phyloP scores from a whole-genome alignment of 2,113 vertebrate genomes.

The Indri indri region DNA sequence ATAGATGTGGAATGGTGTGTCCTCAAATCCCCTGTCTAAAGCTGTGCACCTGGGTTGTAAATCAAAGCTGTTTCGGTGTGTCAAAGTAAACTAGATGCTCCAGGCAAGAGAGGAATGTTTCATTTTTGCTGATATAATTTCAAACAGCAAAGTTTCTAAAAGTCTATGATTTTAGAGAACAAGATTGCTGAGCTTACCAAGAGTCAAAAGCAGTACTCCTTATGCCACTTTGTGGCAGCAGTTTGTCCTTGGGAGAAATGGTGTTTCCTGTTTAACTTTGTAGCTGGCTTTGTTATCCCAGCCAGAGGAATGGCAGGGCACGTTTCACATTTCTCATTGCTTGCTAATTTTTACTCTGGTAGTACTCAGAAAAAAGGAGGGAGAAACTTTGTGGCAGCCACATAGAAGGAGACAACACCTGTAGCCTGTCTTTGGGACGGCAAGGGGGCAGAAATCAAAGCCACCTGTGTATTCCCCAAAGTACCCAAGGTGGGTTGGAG shows the following conservation, averaged over 20 bases:
- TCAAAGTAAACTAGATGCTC: background rate
- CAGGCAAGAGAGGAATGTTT: background rate
- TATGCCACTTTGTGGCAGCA: background rate
- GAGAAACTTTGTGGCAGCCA: background rate
- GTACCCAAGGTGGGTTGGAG: background rate
- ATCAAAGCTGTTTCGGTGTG: background rate
- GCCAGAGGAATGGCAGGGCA: background rate
- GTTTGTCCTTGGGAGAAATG: background rate
- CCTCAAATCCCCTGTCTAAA: background rate
- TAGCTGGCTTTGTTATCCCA: background rate
- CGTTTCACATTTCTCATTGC: background rate
- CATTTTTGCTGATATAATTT: background rate
- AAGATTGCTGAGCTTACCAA: background rate
- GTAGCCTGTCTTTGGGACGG: background rate
- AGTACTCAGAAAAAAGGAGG: background rate
- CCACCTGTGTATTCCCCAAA: background rate
- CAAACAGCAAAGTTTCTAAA: background rate
- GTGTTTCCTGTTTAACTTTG: background rate
- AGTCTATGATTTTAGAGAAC: background rate
- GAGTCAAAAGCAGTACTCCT: background rate
- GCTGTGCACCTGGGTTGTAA: background rate
- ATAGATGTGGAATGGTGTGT: background rate
- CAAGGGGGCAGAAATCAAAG: background rate
- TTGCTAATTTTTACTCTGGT: slow-evolving; percentile 10
- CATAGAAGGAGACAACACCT: background rate